A percentile compares a stretch with the other conserved stretches of the same genome.
Evolutionary conservation across 2,797 vertebrate genomes (phyloP).

Genomic region (Apodemus agrarius): DNA sequence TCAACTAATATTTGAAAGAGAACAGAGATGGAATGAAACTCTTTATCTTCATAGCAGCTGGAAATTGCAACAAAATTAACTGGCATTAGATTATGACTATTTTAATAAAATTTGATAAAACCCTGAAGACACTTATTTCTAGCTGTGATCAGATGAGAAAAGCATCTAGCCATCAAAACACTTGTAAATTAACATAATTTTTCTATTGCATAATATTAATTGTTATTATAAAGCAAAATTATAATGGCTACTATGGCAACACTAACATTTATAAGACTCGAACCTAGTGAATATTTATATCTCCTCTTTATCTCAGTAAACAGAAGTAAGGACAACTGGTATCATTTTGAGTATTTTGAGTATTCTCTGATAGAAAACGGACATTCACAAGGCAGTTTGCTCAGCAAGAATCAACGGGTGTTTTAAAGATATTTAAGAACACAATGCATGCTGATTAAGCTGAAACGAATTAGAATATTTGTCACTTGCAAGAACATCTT

Average conservation of each 20-base stretch:
- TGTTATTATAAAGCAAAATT: constrained; percentile 16
- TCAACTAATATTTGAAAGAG: not conserved
- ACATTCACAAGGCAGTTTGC: not conserved
- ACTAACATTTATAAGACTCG: not conserved
- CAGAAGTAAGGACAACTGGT: not conserved
- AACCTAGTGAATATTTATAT: not conserved
- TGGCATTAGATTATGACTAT: not conserved
- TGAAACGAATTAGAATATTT: constrained; percentile 10
- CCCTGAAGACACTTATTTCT: not conserved
- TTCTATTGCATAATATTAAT: not conserved
- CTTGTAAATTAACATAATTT: constrained; percentile 4
- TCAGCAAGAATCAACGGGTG: constrained; percentile 2
- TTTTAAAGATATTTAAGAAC: not conserved
- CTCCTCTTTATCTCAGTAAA: not conserved
- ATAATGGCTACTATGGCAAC: not conserved
- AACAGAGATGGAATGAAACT: not conserved
- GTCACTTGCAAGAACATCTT: constrained; percentile 7
- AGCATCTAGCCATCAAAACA: not conserved
- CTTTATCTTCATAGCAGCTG: not conserved
- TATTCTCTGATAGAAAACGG: not conserved
- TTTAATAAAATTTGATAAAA: constrained; percentile 33
- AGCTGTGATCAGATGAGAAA: not conserved
- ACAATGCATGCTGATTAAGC: not conserved
- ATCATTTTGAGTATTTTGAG: not conserved
- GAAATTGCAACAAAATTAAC: constrained; percentile 34